phyloP scores from a whole-genome alignment of 2,888 invertebrate species.

The Orgyia antiqua region DNA sequence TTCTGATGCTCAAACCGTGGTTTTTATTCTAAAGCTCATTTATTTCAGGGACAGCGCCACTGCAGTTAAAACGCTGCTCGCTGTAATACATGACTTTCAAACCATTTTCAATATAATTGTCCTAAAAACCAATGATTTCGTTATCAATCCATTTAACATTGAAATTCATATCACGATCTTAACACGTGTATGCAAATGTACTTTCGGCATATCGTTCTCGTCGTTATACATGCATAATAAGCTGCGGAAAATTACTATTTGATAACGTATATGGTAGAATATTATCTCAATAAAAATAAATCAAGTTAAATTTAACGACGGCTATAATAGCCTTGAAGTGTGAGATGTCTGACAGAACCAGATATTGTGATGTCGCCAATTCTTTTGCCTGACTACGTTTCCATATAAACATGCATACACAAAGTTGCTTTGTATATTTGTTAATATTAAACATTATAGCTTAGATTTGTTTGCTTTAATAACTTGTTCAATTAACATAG shows the following conservation, averaged over 20 bases:
- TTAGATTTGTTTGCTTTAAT: no score
- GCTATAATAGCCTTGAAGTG: slow-evolving; percentile 25
- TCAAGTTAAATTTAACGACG: slow-evolving; percentile 29
- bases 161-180: slow-evolving; percentile 29
- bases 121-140: no score
- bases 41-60: no score
- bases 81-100: no score
- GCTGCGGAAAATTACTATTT: slow-evolving; percentile 27
- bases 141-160: slow-evolving; percentile 7
- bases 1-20: no score
- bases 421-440: no score
- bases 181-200: slow-evolving; percentile 32
- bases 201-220: slow-evolving; percentile 26
- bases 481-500: no score
- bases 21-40: no score
- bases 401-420: no score
- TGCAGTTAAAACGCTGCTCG: no score
- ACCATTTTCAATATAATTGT: no score
- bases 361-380: slow-evolving; percentile 18
- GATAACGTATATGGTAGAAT: slow-evolving; percentile 13
- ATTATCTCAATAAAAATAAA: slow-evolving; percentile 30
- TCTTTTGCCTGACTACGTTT: slow-evolving; percentile 16
- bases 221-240: slow-evolving; percentile 27
- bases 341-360: slow-evolving; percentile 20
- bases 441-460: no score